Evolutionary conservation across 2,113 vertebrate genomes (phyloP), one percentile per base, ranked within the genome.

Genomic region (Gymnobelideus leadbeateri): DNA sequence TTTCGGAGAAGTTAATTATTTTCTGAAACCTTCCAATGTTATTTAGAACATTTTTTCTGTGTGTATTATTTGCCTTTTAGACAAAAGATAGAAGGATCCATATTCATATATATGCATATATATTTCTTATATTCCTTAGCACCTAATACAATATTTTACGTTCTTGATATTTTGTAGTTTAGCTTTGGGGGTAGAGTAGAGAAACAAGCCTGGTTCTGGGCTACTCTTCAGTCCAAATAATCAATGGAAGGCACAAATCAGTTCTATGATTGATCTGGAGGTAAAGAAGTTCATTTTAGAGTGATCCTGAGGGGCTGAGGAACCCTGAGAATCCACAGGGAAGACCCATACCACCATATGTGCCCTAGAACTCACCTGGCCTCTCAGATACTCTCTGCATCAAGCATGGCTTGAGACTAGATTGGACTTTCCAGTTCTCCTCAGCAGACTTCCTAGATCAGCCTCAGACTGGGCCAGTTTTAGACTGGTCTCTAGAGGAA

Each of bases 241-340:
- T 84, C n/a, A 84, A 84, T 43, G 68, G 37, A 84, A 84, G 68
- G n/a, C 68, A 84, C 19, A 84, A 24, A 77, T 90, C 89, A 94
- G 24, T 51, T 93, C 91, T 93, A 51, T 26, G n/a, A 49, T 93
- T 84, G 43, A 93, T 61, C 92, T 51, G 51, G 51, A 91, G 16
- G 16, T 57, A 53, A 46, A 23, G 91, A 19, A 94, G 37, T 10
- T 23, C 24, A 21, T 89, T 51, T 24, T 19, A 43, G 4, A 89
- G 25, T 54, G n/a, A 23, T 91, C 11, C 23, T 51, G 23, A 91
- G 54, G 90, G 90, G 19, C 95, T 91, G 55, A 91, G 16, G 47
- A 90, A 7, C 90, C 91, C 89, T 55, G 0, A 51, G 10, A 61
- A 37, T 84, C 37, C 47, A 84, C 77, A 91, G 49, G 92, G 92